Evolutionary conservation across 1,140 invertebrate species (phyloP).

Genomic region (Drosophila parabipectinata): DNA sequence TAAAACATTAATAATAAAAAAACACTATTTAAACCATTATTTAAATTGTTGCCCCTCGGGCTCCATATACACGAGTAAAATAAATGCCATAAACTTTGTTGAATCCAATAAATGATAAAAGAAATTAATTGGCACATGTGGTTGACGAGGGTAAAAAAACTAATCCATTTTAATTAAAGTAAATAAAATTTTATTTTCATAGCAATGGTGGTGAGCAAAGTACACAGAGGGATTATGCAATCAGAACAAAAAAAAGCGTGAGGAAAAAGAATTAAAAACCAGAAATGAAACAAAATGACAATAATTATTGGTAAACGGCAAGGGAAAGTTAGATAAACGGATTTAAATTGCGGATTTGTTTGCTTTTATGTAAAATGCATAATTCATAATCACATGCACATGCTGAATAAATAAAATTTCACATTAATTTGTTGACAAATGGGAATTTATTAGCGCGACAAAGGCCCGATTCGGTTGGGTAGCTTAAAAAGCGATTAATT

Average conservation of each 20-base stretch:
- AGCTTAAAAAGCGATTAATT: constrained; percentile 77
- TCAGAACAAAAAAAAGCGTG: neutral
- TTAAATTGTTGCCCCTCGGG: neutral
- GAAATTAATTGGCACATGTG: constrained; percentile 49
- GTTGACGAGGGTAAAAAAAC: constrained; percentile 27
- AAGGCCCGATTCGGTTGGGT: constrained; percentile 30
- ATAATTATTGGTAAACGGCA: constrained; percentile 39
- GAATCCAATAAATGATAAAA: constrained; percentile 28
- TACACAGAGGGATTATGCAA: constrained; percentile 56
- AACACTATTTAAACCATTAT: neutral
- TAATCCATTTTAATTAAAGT: constrained; percentile 81
- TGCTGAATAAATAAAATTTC: constrained; percentile 71
- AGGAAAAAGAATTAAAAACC: constrained; percentile 17
- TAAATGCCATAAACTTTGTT: neutral
- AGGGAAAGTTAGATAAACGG: constrained; percentile 67
- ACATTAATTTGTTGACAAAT: constrained; percentile 81
- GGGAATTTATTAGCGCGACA: constrained; percentile 68
- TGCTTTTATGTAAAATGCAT: constrained; percentile 46
- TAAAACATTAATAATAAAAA: neutral
- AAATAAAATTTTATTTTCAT: constrained; percentile 72
- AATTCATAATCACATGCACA: constrained; percentile 70
- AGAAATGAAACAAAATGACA: constrained; percentile 51
- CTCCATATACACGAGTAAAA: neutral
- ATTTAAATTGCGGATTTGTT: constrained; percentile 62
- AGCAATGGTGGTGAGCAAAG: constrained; percentile 43